phyloP scores from a whole-genome alignment of 2,888 invertebrate genomes.

The Nomada ruficornis region DNA sequence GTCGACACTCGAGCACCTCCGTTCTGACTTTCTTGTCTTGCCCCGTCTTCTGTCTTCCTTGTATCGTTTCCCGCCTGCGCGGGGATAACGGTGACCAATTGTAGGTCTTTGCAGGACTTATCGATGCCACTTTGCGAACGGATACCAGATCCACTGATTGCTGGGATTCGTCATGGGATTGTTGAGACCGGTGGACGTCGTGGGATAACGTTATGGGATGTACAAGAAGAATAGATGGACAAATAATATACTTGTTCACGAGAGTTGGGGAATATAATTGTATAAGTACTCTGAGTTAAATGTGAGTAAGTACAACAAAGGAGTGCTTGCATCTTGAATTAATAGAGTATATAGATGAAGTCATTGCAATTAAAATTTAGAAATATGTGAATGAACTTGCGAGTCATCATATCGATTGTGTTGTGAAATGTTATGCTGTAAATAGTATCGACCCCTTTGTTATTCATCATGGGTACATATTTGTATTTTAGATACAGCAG shows the following conservation, averaged over 20 bases:
- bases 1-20: constrained; percentile 64
- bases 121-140: constrained; percentile 52
- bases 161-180: constrained; percentile 29
- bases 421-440: no score
- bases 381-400: no score
- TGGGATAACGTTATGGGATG: neutral
- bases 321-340: no score
- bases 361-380: no score
- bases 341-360: no score
- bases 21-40: constrained; percentile 14
- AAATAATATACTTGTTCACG: neutral
- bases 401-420: no score
- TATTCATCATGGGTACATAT: no score
- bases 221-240: neutral
- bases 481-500: no score
- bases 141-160: constrained; percentile 11
- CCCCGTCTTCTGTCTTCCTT: constrained; percentile 16
- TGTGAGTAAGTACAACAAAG: no score
- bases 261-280: no score
- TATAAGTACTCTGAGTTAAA: no score
- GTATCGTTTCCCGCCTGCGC: neutral
- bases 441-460: no score
- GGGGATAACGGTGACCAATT: constrained; percentile 52
- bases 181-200: constrained; percentile 13
- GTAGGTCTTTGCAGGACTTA: constrained; percentile 62